A percentile compares a stretch with the other conserved stretches of the same genome.
phyloP scores from a whole-genome alignment of 2,797 vertebrate species.

The Coccyzus lansbergi region DNA sequence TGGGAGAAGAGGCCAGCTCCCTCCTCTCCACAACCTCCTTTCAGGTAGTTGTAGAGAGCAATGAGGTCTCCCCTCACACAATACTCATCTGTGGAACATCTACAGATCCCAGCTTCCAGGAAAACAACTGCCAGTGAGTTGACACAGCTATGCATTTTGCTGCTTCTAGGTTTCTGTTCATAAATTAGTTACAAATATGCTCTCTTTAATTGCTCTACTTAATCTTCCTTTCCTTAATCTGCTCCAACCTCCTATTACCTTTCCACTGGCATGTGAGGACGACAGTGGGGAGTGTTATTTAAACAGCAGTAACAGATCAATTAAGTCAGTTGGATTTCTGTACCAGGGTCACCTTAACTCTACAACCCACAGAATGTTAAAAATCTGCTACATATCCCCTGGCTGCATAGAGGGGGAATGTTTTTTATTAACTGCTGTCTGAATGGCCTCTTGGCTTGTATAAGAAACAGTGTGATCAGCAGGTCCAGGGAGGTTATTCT shows the following conservation, averaged over 20 bases:
- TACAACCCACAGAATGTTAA: background rate
- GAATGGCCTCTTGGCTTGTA: no score
- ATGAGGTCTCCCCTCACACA: no score
- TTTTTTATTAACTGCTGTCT: background rate
- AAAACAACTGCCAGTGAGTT: background rate
- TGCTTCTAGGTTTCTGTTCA: background rate
- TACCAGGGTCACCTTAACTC: constrained; percentile 25
- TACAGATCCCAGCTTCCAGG: background rate
- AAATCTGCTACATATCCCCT: background rate
- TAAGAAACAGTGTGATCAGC: no score
- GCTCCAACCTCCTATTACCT: background rate
- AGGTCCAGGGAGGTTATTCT: no score
- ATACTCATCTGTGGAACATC: background rate
- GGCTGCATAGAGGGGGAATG: background rate
- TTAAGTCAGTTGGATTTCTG: constrained; percentile 18
- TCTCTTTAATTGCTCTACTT: background rate
- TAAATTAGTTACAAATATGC: background rate
- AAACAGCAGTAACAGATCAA: constrained; percentile 33
- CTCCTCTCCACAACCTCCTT: no score
- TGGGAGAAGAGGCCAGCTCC: no score
- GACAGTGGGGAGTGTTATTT: background rate
- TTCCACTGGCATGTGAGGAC: background rate
- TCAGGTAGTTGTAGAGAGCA: no score
- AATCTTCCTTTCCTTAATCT: background rate
- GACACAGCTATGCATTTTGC: background rate